Evolutionary conservation across 2,888 invertebrate species (phyloP).

Genomic region (Callinectes sapidus): DNA sequence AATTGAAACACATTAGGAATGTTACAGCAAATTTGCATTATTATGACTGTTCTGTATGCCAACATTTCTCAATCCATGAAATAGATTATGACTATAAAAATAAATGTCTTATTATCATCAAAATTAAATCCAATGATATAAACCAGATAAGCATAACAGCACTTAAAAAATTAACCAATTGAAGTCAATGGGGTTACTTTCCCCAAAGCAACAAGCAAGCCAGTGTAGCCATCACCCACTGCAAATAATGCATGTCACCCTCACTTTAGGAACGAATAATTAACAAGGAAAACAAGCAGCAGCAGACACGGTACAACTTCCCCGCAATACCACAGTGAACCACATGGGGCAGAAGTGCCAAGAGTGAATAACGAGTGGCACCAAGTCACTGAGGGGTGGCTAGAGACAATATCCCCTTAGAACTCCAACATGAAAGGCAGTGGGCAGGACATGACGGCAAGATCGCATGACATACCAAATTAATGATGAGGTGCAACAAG

Average conservation of each 20-base stretch:
- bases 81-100: neutral
- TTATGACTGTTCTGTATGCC: neutral
- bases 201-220: no score
- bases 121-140: neutral
- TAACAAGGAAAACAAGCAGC: neutral
- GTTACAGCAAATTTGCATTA: no score
- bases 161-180: neutral
- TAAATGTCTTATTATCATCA: neutral
- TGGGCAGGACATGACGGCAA: neutral
- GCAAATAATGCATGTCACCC: no score
- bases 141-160: neutral
- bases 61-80: neutral
- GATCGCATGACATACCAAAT: neutral
- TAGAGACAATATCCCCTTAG: neutral
- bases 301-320: neutral
- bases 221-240: no score
- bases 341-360: no score
- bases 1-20: neutral
- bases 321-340: neutral
- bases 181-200: no score
- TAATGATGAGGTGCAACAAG: neutral
- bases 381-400: neutral
- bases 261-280: no score
- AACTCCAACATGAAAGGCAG: neutral
- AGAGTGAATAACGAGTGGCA: no score